phyloP scores from a whole-genome alignment of 1,140 invertebrate genomes.

The Camponotus pennsylvanicus region DNA sequence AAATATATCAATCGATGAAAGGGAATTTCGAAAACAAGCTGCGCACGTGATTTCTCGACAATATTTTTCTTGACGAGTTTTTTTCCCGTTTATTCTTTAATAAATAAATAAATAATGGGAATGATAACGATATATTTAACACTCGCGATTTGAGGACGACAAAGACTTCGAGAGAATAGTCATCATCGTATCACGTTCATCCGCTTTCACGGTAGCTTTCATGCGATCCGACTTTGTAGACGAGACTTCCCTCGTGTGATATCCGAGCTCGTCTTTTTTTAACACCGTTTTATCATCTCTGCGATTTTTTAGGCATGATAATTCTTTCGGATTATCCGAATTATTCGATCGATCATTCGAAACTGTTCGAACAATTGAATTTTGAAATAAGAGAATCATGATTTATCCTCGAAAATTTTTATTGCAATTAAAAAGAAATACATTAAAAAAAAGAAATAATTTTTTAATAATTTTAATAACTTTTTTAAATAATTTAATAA shows the following conservation, averaged over 20 bases:
- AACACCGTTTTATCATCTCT: neutral
- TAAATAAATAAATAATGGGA: neutral
- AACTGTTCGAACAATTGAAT: neutral
- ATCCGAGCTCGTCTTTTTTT: neutral
- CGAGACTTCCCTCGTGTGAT: neutral
- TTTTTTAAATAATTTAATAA: neutral
- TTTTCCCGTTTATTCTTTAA: no score
- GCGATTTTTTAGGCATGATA: neutral
- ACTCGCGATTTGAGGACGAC: neutral
- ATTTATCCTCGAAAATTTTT: neutral
- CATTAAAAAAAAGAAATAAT: neutral
- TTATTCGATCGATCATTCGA: neutral
- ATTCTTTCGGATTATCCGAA: neutral
- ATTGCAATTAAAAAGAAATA: neutral
- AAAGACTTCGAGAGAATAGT: slow-evolving; percentile 13
- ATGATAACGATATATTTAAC: slow-evolving; percentile 10
- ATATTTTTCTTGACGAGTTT: no score
- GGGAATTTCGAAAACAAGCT: neutral
- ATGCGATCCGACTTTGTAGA: slow-evolving; percentile 8
- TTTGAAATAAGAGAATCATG: neutral
- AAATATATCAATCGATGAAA: neutral
- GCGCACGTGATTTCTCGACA: neutral
- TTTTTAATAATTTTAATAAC: neutral
- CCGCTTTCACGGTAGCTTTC: slow-evolving; percentile 41
- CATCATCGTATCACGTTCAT: slow-evolving; percentile 28